phyloP scores from a whole-genome alignment of 2,888 invertebrate species.

The Parasteatoda lunata region DNA sequence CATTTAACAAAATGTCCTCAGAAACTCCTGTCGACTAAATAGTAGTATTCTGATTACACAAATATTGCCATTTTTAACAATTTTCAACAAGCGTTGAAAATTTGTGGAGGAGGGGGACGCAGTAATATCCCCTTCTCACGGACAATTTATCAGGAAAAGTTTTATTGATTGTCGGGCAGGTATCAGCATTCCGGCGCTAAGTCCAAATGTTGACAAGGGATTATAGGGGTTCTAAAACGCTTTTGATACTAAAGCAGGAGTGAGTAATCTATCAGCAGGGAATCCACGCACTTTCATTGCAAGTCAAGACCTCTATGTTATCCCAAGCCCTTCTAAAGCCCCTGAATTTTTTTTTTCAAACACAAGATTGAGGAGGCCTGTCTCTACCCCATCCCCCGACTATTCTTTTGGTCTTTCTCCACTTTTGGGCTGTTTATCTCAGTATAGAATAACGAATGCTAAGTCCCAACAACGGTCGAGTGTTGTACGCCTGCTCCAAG shows the following conservation, averaged over 20 bases:
- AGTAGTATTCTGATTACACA: too few species aligned
- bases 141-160: conserved; percentile 47
- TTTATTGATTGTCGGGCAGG: conserved; percentile 30
- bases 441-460: conserved; percentile 47
- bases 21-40: too few species aligned
- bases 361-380: conserved; percentile 14
- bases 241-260: conserved; percentile 37
- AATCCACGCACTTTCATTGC: conserved; percentile 65
- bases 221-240: conserved; percentile 39
- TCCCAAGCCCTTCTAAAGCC: conserved; percentile 30
- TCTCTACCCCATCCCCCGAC: neutral
- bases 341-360: conserved; percentile 13
- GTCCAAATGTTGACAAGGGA: conserved; percentile 66
- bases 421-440: conserved; percentile 42
- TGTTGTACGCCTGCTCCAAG: conserved; percentile 46
- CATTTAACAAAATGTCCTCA: too few species aligned
- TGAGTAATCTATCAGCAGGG: conserved; percentile 67
- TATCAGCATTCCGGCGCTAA: conserved; percentile 33
- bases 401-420: conserved; percentile 17
- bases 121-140: conserved; percentile 10
- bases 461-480: conserved; percentile 58
- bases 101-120: conserved; percentile 2
- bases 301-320: conserved; percentile 66
- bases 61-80: too few species aligned
- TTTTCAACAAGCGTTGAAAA: neutral